A percentile compares a stretch with the other conserved stretches of the same genome.
Conservation (phyloP, 2,113 vertebrate genomes). For the Hydrochoerus hydrochaeris region DNA sequence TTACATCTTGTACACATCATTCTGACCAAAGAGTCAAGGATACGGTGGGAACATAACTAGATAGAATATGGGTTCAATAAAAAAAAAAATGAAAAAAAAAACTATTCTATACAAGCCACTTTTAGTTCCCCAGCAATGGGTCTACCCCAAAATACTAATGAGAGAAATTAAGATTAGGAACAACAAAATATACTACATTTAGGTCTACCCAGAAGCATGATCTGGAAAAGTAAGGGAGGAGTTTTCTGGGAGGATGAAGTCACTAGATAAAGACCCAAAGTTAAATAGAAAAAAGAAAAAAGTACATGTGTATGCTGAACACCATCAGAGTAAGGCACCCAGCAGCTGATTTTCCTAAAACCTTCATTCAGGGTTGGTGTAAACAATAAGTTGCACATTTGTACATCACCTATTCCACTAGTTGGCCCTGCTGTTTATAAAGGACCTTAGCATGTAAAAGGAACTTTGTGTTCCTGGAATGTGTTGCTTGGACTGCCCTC, state of each 20-base stretch:
- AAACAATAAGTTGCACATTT: neutral
- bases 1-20: neutral
- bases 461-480: neutral
- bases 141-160: neutral
- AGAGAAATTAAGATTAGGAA: neutral
- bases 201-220: neutral
- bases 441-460: neutral
- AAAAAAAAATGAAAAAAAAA: neutral
- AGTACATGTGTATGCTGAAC: neutral
- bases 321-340: neutral
- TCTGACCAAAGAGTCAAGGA: neutral
- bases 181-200: neutral
- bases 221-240: neutral
- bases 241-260: constrained; percentile 9
- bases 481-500: neutral
- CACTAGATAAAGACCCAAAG: neutral
- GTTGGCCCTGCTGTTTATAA: neutral
- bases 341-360: neutral
- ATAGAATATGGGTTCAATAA: neutral
- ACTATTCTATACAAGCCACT: neutral
- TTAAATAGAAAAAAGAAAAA: neutral
- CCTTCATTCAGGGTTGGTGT: neutral
- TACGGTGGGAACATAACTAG: neutral
- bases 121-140: neutral
- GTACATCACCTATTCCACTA: neutral